Evolutionary conservation across 1,140 invertebrate species (phyloP), one percentile per base, ranked within the genome.

Genomic region (Drosophila jambulina): DNA sequence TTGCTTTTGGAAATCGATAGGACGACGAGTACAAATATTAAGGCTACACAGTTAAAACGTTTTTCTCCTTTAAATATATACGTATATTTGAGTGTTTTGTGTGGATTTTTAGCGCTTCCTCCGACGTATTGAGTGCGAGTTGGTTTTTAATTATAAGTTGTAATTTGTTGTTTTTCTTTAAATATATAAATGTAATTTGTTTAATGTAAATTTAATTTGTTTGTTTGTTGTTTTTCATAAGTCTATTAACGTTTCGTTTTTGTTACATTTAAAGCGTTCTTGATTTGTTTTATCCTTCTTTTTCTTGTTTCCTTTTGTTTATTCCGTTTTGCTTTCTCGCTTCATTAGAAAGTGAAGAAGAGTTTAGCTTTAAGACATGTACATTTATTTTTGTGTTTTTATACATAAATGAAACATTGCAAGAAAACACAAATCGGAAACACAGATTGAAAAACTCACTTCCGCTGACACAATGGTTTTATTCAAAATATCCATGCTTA

Each of bases 201-300:
- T 60, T 49, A 72, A 72, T 72, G 51, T 71, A 51, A 51, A 72
- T 59, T 49, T 72, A 60, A 72, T 72, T 72, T 69, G 63, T 74
- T 68, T 74, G 69, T 71, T 43, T 70, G 48, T 80, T 78, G 60
- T 49, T 69, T 78, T 34, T 69, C 67, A 70, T 85, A 85, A 90
- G 85, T 90, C 85, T 90, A 90, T 90, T 82, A 90, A 90, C 85
- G 82, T 90, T 90, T 91, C 86, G 85, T 85, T 90, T 90, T 90
- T 85, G 85, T 91, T 88, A 88, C 81, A 88, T 91, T 88, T 91
- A 91, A 91, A 91, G 84, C 84, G 84, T 85, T 85, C 74, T 85
- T 82, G 69, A 78, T 91, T 75, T 87, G 88, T 75, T 56, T 71
- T 67, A 70, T 23, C 58, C 62, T 70, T 49, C 46, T 45, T 75